Evolutionary conservation across 1,140 invertebrate species (phyloP).

Genomic region (Conus ventricosus): DNA sequence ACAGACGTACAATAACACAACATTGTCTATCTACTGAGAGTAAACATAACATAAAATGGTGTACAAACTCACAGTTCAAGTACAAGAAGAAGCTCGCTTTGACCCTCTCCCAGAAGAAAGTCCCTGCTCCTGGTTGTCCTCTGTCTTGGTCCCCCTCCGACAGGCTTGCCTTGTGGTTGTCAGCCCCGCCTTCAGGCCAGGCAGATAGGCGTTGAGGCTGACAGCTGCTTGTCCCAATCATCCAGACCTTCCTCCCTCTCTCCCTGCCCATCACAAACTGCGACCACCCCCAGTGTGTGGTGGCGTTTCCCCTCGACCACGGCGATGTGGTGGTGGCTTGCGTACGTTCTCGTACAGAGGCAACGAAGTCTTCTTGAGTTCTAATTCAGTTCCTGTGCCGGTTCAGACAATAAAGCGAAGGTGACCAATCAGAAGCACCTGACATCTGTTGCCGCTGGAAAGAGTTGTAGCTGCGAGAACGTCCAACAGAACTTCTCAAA

Average conservation of each 20-base stretch:
- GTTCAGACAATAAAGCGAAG: neutral
- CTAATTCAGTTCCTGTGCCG: slow-evolving; percentile 13
- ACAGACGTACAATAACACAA: no score
- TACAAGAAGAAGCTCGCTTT: neutral
- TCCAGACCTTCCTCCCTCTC: slow-evolving; percentile 16
- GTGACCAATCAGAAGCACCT: neutral
- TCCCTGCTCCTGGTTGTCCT: neutral
- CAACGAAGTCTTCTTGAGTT: slow-evolving; percentile 36
- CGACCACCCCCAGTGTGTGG: slow-evolving; percentile 22
- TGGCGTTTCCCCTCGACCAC: slow-evolving; percentile 19
- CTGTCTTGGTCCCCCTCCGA: neutral
- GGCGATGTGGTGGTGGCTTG: neutral
- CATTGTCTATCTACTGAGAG: no score
- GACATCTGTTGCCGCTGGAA: neutral
- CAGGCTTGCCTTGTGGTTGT: neutral
- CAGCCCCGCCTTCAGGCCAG: neutral
- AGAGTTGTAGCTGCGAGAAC: neutral
- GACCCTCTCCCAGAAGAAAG: neutral
- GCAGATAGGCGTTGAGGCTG: slow-evolving; percentile 25
- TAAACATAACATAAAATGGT: no score
- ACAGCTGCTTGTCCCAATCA: slow-evolving; percentile 28
- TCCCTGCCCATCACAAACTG: slow-evolving; percentile 4
- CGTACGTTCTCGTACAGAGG: neutral
- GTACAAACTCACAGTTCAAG: neutral
- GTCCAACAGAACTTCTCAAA: neutral